Evolutionary conservation across 1,140 invertebrate species (phyloP).

Genomic region (Piezodorus guildinii): DNA sequence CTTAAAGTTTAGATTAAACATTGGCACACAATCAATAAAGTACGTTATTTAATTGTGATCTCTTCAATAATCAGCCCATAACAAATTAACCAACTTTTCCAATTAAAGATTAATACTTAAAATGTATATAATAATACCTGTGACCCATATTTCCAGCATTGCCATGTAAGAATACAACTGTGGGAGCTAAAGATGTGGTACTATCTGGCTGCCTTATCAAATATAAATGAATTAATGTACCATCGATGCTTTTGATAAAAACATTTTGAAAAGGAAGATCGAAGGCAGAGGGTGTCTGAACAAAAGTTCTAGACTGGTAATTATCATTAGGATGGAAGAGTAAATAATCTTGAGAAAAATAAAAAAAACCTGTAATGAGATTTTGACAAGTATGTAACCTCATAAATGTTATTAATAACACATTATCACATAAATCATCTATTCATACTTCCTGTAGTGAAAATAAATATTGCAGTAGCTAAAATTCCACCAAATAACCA

Average conservation of each 20-base stretch:
- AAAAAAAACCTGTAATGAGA: slow-evolving; percentile 55
- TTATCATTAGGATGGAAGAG: slow-evolving; percentile 78
- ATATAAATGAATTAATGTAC: slow-evolving; percentile 70
- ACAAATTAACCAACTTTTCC: too few relatives aligned
- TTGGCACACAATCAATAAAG: too few relatives aligned
- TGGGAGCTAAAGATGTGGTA: slow-evolving; percentile 48
- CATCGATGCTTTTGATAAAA: slow-evolving; percentile 63
- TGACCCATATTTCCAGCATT: slow-evolving; percentile 96
- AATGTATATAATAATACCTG: slow-evolving; percentile 41
- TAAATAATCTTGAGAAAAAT: slow-evolving; percentile 72
- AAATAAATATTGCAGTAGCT: slow-evolving; percentile 38
- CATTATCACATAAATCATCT: neutral
- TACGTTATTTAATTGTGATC: too few relatives aligned
- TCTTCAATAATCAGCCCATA: too few relatives aligned
- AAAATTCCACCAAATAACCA: slow-evolving; percentile 67
- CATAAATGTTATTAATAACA: too few relatives aligned
- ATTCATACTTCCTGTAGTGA: slow-evolving; percentile 10
- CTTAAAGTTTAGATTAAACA: too few relatives aligned
- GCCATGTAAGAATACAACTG: slow-evolving; percentile 84
- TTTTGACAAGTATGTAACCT: too few relatives aligned
- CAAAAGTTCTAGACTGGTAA: slow-evolving; percentile 70
- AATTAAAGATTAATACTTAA: too few relatives aligned
- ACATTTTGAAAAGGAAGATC: slow-evolving; percentile 77
- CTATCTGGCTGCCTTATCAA: slow-evolving; percentile 68
- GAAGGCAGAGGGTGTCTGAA: slow-evolving; percentile 70